phyloP scores from a whole-genome alignment of 2,113 vertebrate species.

The Tenrec ecaudatus region DNA sequence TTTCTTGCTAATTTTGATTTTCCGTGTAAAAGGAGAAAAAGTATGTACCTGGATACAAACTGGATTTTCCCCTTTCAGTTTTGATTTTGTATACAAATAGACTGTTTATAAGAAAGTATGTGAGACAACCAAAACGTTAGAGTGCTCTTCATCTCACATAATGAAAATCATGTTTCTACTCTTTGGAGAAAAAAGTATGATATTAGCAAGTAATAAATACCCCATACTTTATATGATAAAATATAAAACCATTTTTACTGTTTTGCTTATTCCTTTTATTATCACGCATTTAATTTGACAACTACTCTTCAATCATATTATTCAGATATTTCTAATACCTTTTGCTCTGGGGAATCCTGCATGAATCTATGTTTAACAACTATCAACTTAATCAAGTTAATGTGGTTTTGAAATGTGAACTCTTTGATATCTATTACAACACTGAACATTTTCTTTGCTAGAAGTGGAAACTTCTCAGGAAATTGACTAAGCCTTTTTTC shows the following conservation, averaged over 20 bases:
- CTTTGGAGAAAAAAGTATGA: not conserved
- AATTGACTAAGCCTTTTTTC: not conserved
- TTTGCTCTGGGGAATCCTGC: not conserved
- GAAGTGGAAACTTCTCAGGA: not conserved
- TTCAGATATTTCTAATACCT: not conserved
- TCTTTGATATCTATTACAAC: not conserved
- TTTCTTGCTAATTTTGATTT: conserved; percentile 23
- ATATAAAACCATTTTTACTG: not conserved
- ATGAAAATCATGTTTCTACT: not conserved
- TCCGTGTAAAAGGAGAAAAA: not conserved
- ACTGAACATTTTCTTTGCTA: not conserved
- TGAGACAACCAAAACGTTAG: not conserved
- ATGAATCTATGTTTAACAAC: not conserved
- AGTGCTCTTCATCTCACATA: not conserved
- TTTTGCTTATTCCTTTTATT: not conserved
- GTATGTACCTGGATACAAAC: not conserved
- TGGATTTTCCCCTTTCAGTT: not conserved
- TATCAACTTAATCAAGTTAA: not conserved
- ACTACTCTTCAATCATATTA: not conserved
- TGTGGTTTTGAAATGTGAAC: conserved; percentile 5
- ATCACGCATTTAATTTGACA: conserved; percentile 1
- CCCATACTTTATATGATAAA: conserved; percentile 18
- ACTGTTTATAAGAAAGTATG: not conserved
- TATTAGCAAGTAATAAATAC: not conserved
- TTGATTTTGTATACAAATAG: not conserved